These are phyloP conservation scores for Crax fasciolata DNA, from an alignment of 2,797 vertebrate genomes.

Conservation along the genomic window DNA sequence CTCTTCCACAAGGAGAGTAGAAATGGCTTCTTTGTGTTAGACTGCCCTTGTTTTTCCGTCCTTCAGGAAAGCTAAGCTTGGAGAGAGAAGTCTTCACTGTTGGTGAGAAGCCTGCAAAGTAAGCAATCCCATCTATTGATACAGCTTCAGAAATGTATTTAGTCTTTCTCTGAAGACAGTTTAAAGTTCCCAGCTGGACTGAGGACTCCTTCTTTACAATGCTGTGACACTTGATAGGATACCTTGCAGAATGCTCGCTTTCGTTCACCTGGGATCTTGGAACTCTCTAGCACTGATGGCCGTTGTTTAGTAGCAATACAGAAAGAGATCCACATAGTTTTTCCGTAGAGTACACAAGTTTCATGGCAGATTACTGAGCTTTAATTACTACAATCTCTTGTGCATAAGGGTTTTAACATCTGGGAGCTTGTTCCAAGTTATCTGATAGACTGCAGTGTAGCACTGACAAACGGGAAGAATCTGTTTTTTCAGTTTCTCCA, in stretches of 20 bases:
- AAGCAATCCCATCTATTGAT: neutral
- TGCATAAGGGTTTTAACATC: neutral
- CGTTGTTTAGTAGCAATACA: fast-evolving
- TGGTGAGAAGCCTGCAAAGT: neutral
- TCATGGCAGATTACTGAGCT: neutral
- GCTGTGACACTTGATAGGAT: neutral
- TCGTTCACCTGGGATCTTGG: neutral
- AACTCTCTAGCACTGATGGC: neutral
- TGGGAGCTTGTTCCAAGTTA: neutral
- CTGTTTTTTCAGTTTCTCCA: neutral
- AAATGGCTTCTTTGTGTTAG: neutral
- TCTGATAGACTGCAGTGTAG: neutral
- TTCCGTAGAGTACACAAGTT: neutral
- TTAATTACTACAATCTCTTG: neutral
- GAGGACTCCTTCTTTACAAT: neutral
- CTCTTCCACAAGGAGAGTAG: neutral
- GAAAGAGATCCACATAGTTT: neutral
- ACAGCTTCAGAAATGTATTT: neutral
- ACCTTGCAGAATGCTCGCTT: neutral
- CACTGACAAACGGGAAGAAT: neutral
- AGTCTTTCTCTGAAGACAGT: neutral
- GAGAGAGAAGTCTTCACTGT: neutral
- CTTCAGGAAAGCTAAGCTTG: neutral
- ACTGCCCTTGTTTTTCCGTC: neutral
- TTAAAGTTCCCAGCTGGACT: neutral